Conservation (phyloP, 2,797 vertebrate species). For the Anomalospiza imberbis region DNA sequence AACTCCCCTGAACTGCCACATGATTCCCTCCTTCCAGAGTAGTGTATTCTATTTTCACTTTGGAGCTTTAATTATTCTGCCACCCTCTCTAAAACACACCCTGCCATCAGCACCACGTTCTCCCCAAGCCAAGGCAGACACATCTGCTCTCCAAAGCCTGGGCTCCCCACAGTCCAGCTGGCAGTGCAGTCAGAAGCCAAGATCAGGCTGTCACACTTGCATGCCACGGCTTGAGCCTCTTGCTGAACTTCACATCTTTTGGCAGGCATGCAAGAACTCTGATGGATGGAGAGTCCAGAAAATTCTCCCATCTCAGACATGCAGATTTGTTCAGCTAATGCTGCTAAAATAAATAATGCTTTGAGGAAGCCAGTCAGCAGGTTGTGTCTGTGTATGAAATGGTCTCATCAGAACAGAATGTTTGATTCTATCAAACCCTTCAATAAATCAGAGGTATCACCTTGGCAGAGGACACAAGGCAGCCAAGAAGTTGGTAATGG, state of each 20-base stretch:
- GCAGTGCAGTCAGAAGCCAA: neutral
- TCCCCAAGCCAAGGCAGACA: neutral
- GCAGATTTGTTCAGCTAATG: neutral
- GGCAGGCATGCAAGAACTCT: neutral
- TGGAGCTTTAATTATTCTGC: neutral
- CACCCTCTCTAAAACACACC: no score
- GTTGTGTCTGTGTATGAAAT: fast-evolving
- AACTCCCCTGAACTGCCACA: fast-evolving
- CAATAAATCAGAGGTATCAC: neutral
- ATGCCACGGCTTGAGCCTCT: neutral
- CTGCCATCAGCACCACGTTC: neutral
- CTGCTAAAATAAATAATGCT: neutral
- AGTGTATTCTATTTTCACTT: neutral
- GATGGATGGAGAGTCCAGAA: neutral
- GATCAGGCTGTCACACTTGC: neutral
- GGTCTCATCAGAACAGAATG: neutral
- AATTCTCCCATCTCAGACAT: neutral
- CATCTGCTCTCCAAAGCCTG: neutral
- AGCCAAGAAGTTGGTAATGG: neutral
- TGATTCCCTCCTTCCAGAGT: neutral
- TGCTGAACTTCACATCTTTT: neutral
- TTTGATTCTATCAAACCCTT: neutral
- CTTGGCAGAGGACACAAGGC: neutral
- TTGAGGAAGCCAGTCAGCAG: neutral
- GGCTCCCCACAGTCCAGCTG: neutral